phyloP scores from a whole-genome alignment of 2,113 vertebrate genomes.

The Tringa solitaria region DNA sequence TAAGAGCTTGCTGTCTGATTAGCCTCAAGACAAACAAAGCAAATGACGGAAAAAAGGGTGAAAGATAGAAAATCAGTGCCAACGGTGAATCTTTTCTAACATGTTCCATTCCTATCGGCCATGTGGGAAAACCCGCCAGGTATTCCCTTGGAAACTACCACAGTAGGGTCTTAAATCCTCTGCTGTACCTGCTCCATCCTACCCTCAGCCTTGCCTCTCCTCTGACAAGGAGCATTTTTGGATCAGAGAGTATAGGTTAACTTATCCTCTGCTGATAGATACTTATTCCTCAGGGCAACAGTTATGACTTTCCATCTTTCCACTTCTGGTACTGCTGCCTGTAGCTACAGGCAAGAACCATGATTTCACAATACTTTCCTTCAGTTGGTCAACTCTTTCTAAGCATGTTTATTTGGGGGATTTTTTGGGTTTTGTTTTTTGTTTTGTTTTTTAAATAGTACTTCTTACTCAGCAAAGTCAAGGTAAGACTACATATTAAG shows the following conservation, averaged over 20 bases:
- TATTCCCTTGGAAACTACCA: neutral
- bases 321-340: neutral
- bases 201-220: neutral
- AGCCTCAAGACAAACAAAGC: neutral
- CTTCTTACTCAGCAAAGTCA: neutral
- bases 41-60: neutral
- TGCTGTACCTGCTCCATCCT: neutral
- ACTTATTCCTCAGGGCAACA: neutral
- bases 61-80: neutral
- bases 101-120: neutral
- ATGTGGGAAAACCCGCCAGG: neutral
- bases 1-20: neutral
- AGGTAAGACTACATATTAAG: neutral
- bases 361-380: neutral
- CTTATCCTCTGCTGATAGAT: neutral
- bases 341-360: neutral
- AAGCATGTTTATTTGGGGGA: neutral
- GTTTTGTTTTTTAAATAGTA: neutral
- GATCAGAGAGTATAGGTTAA: neutral
- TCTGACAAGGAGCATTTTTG: neutral
- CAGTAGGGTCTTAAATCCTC: neutral
- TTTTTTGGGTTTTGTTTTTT: too few species aligned
- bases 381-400: neutral
- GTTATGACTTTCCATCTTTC: neutral
- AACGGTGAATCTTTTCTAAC: neutral